These are phyloP conservation scores for Plumapathes pennacea DNA, from an alignment of 92 coral and sea anemone genomes.

Conservation along the genomic window DNA sequence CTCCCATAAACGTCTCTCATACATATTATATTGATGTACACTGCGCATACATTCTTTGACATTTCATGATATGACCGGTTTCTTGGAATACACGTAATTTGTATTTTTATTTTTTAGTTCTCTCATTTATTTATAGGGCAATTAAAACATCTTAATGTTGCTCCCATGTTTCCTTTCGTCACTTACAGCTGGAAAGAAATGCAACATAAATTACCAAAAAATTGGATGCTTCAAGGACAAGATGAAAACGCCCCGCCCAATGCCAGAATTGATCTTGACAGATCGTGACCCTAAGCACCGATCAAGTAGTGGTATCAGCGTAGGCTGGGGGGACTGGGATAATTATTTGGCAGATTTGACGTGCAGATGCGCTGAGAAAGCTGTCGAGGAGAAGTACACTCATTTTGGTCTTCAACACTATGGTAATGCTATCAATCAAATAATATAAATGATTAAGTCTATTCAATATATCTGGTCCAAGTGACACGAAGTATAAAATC, in stretches of 20 bases:
- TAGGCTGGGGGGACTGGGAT: slow-evolving; percentile 64
- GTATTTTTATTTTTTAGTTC: too few relatives aligned
- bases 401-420: slow-evolving; percentile 55
- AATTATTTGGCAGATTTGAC: slow-evolving; percentile 46
- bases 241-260: slow-evolving; percentile 24
- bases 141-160: too few relatives aligned
- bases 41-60: too few relatives aligned
- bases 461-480: background rate
- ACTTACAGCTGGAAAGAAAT: too few relatives aligned
- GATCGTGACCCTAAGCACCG: slow-evolving; percentile 47
- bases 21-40: too few relatives aligned
- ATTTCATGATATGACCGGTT: too few relatives aligned
- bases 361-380: slow-evolving; percentile 72
- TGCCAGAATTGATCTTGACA: slow-evolving; percentile 40
- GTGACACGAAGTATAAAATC: background rate
- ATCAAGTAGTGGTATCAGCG: slow-evolving; percentile 18
- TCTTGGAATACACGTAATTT: too few relatives aligned
- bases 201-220: slow-evolving; percentile 42
- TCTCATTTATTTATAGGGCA: too few relatives aligned
- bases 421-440: slow-evolving; percentile 27
- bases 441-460: background rate
- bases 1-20: too few relatives aligned
- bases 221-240: slow-evolving; percentile 66
- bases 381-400: slow-evolving; percentile 38
- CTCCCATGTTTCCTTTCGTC: too few relatives aligned